Evolutionary conservation across 2,113 vertebrate genomes (phyloP).

Genomic region (Chrysemys picta): DNA sequence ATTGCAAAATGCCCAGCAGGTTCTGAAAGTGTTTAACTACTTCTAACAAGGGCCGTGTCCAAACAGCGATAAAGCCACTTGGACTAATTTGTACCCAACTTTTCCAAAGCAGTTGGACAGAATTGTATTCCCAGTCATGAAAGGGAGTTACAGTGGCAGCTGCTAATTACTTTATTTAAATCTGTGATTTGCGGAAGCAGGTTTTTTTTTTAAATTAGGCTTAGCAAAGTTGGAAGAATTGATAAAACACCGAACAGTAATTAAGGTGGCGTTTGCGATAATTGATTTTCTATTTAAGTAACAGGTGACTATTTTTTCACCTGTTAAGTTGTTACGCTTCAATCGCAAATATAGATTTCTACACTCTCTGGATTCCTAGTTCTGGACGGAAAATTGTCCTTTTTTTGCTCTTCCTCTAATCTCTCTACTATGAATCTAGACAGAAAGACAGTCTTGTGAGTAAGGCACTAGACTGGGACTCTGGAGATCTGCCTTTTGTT

Average conservation of each 20-base stretch:
- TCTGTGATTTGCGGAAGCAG: not conserved
- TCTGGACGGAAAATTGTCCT: not conserved
- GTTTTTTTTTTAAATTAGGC: not conserved
- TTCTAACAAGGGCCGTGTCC: not conserved
- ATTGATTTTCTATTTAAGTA: not conserved
- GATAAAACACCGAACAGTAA: constrained; percentile 2
- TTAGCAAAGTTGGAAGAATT: not conserved
- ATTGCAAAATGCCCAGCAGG: not conserved
- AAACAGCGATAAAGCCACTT: not conserved
- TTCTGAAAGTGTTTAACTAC: not conserved
- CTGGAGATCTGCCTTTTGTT: not conserved
- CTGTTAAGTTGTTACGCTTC: not conserved
- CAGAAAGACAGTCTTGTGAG: not conserved
- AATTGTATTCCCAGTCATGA: not conserved
- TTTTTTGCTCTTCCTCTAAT: not conserved
- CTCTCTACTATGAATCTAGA: not conserved
- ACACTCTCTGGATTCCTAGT: not conserved
- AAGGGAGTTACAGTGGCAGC: not conserved
- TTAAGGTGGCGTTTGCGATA: not conserved
- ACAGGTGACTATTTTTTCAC: not conserved
- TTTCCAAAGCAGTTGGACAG: not conserved
- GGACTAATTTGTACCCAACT: not conserved
- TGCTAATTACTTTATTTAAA: constrained; percentile 1
- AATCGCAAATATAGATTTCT: not conserved
- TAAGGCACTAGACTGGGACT: not conserved